Base-by-base conservation (phyloP, 1,140 invertebrate genomes). In the Prorops nasuta region DNA sequence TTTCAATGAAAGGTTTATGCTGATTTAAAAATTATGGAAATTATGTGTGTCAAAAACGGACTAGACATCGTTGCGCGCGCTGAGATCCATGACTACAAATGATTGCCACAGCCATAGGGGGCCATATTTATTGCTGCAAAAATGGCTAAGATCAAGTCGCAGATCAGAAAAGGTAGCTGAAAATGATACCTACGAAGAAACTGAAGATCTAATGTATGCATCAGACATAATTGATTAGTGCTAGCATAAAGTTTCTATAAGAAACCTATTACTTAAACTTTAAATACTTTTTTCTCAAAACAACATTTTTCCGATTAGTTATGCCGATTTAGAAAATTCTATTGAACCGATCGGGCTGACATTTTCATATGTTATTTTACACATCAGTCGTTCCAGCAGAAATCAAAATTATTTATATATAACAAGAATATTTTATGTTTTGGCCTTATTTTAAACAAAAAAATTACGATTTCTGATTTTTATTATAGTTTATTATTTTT, bases 1-100 rank as follows among this genome's bases (percentile, higher is more conserved):
- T 12, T 60, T 56, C 28, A 56, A 56, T 43, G 43, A 60, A 32
- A 50, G 48, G 15, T 52, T 45, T 42, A 20, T 35, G 22, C 43
- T 22, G 21, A 55, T 15, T 38, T 55, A 8, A 54, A 54, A 48
- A 51, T 58, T 32, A 44, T 58, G 49, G 37, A 40, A 18, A 10
- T 28, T 4, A 45, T 52, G 51, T 44, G 51, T 19, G 32, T 47
- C 15, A 48, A 18, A 35, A 48, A 48, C 15, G 51, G 51, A 31
- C 48, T n/a, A n/a, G n/a, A n/a, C n/a, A n/a, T n/a, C n/a, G n/a
- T n/a, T n/a, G n/a, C n/a, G n/a, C n/a, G n/a, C n/a, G n/a, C n/a
- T n/a, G n/a, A n/a, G n/a, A n/a, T n/a, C n/a, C n/a, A n/a, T n/a
- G n/a, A n/a, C n/a, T n/a, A n/a, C n/a, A n/a, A n/a, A n/a, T n/a